Conservation (phyloP, 2,888 invertebrate genomes). For the Ecdyonurus torrentis region DNA sequence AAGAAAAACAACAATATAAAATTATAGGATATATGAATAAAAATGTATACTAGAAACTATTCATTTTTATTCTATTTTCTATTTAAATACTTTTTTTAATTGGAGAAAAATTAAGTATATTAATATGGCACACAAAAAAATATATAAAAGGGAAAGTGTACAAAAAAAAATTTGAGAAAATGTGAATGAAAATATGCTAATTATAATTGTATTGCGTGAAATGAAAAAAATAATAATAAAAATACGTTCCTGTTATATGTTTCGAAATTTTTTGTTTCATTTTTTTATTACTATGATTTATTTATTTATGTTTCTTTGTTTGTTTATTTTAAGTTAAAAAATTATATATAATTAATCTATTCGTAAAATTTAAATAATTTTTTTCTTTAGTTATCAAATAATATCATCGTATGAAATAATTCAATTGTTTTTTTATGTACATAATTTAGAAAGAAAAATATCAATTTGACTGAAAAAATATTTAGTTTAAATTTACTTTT, state of each 20-base stretch:
- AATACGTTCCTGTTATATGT: conserved; percentile 2
- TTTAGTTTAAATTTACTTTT: no score
- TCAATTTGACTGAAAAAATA: no score
- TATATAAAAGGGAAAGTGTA: background rate
- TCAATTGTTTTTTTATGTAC: no score
- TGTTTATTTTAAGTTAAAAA: no score
- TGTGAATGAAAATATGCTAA: background rate
- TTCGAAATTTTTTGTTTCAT: background rate
- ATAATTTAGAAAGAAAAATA: no score
- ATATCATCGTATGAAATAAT: no score
- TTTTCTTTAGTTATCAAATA: no score
- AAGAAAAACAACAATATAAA: background rate
- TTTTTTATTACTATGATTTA: no score
- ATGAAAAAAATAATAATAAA: background rate
- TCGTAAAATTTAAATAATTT: no score
- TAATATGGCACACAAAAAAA: background rate
- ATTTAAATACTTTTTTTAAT: background rate
- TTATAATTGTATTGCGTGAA: background rate
- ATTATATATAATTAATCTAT: no score
- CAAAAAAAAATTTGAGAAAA: background rate
- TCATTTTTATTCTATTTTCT: background rate
- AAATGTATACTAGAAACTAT: background rate
- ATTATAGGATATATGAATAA: background rate
- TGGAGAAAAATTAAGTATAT: background rate
- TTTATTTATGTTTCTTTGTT: no score